Evolutionary conservation across 2,113 vertebrate genomes (phyloP).

Genomic region (Microtus pennsylvanicus): DNA sequence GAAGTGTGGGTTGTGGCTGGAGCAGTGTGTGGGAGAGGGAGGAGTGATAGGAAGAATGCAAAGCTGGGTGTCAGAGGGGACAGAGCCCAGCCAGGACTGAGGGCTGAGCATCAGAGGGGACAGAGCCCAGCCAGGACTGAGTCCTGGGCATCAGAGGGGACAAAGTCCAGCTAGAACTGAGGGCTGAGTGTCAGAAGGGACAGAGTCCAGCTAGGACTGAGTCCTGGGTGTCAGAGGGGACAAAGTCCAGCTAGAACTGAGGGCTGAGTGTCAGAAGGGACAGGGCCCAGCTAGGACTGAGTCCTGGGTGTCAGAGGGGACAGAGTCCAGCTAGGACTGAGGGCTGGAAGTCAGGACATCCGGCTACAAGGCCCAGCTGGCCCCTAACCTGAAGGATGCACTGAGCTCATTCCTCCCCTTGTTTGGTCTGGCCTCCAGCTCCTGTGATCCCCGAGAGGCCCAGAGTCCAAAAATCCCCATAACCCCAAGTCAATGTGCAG

Average conservation of each 20-base stretch:
- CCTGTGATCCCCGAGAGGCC: not conserved
- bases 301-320: not conserved
- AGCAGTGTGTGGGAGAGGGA: rapidly evolving
- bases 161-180: not conserved
- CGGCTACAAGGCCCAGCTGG: not conserved
- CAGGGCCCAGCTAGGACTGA: not conserved
- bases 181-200: not conserved
- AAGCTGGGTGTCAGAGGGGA: not conserved
- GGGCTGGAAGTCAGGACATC: not conserved
- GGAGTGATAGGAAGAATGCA: not conserved
- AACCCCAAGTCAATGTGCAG: not conserved
- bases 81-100: not conserved
- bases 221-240: not conserved
- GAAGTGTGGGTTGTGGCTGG: not conserved
- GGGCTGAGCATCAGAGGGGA: not conserved
- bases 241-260: not conserved
- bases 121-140: not conserved
- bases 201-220: not conserved
- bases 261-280: not conserved
- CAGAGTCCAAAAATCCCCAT: not conserved
- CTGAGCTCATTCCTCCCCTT: not conserved
- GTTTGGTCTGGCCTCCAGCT: not conserved
- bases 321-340: not conserved
- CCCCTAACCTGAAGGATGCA: no score
- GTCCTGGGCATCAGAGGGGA: not conserved